phyloP scores from a whole-genome alignment of 1,140 invertebrate genomes.

The Cydia splendana region DNA sequence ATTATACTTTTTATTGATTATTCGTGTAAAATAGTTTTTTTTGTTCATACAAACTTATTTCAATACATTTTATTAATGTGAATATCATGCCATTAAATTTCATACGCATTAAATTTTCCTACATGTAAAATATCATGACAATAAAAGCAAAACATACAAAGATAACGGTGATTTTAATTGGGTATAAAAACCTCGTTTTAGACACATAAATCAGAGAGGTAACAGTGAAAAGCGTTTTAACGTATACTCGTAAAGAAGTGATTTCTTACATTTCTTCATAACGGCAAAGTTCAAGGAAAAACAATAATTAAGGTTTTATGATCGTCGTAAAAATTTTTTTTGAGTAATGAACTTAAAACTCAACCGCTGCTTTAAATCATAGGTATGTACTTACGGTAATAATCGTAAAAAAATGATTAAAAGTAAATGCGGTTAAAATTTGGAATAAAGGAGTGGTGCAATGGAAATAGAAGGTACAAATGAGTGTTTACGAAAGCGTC shows the following conservation, averaged over 20 bases:
- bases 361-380: constrained; percentile 5
- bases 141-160: too few relatives aligned
- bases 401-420: constrained; percentile 3
- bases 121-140: too few relatives aligned
- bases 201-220: background rate
- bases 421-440: constrained; percentile 17
- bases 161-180: too few relatives aligned
- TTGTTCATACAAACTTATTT: too few relatives aligned
- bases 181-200: background rate
- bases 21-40: too few relatives aligned
- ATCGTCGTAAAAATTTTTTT: background rate
- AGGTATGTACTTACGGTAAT: background rate
- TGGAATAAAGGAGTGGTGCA: constrained; percentile 43
- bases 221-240: background rate
- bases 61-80: too few relatives aligned
- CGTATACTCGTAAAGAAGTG: background rate
- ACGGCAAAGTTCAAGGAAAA: background rate
- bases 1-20: too few relatives aligned
- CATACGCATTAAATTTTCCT: too few relatives aligned
- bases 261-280: background rate
- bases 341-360: background rate
- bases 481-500: constrained; percentile 63
- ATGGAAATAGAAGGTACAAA: constrained; percentile 54
- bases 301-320: constrained; percentile 1
- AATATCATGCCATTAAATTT: too few relatives aligned